Percentiles rank a stretch among this genome's conserved stretches.
Evolutionary conservation across 2,113 vertebrate genomes (phyloP).

Genomic region (Nymphicus hollandicus): DNA sequence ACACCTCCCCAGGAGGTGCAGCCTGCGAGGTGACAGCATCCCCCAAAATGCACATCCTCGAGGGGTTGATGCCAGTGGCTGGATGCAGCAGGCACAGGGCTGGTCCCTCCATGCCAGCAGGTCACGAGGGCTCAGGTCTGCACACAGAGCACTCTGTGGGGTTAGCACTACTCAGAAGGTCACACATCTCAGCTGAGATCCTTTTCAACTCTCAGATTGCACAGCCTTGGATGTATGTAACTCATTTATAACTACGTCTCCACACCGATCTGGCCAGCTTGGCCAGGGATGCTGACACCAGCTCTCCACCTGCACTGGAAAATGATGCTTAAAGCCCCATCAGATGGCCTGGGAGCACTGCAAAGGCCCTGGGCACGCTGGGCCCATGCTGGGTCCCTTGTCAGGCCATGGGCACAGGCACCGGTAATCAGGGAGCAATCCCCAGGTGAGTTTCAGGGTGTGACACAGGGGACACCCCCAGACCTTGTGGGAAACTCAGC

Average conservation of each 20-base stretch:
- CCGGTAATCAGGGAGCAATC: too few species aligned
- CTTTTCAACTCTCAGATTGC: neutral
- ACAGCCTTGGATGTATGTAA: neutral
- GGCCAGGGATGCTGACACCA: rapidly evolving
- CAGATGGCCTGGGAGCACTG: rapidly evolving
- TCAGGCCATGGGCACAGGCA: neutral
- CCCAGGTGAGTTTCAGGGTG: neutral
- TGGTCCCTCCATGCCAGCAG: conserved; percentile 38
- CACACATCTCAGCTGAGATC: rapidly evolving
- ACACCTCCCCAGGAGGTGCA: conserved; percentile 35
- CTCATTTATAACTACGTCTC: rapidly evolving
- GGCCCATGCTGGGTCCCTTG: rapidly evolving
- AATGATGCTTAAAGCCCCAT: neutral
- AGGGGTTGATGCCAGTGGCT: conserved; percentile 75
- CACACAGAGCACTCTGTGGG: neutral
- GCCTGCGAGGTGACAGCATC: conserved; percentile 49
- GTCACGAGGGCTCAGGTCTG: rapidly evolving
- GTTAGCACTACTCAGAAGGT: rapidly evolving
- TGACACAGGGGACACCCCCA: neutral
- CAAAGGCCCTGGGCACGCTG: rapidly evolving
- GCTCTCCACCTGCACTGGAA: neutral
- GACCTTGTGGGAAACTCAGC: rapidly evolving
- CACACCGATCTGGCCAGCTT: rapidly evolving
- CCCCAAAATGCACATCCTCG: conserved; percentile 72
- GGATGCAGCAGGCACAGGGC: conserved; percentile 58